A percentile compares a stretch with the other conserved stretches of the same genome.
These are phyloP conservation scores for Rostratula benghalensis DNA, from an alignment of 2,113 vertebrate species.

Conservation along the genomic window DNA sequence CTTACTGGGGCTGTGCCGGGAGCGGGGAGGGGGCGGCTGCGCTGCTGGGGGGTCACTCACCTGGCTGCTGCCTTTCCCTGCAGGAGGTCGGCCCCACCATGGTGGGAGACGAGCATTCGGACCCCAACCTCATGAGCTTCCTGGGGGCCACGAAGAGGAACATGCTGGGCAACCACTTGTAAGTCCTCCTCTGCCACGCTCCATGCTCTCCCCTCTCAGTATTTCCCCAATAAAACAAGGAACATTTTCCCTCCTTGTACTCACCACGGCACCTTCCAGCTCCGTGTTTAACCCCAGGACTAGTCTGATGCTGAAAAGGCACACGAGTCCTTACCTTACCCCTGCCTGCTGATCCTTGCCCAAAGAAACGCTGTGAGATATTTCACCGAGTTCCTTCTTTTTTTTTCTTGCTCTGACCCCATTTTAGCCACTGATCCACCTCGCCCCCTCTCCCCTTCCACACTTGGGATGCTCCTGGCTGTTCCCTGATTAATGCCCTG, in stretches of 20 bases:
- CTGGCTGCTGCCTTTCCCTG: neutral
- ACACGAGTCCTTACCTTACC: accelerated
- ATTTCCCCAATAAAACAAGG: accelerated
- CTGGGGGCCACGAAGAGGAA: slow-evolving; percentile 89
- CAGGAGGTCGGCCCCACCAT: slow-evolving; percentile 95
- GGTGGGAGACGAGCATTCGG: slow-evolving; percentile 91
- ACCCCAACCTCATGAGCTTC: slow-evolving; percentile 86
- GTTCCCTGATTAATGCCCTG: accelerated
- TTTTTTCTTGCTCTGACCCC: neutral
- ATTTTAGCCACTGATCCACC: neutral
- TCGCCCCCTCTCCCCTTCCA: no score
- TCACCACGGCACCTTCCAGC: neutral
- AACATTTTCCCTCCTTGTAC: accelerated
- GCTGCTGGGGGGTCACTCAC: accelerated
- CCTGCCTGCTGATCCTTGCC: neutral
- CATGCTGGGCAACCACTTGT: slow-evolving; percentile 95
- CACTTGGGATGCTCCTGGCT: neutral
- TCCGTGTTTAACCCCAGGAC: accelerated
- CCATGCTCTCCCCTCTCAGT: neutral
- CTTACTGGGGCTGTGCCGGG: neutral
- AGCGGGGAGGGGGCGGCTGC: accelerated
- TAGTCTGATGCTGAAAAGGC: neutral
- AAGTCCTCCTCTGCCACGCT: slow-evolving; percentile 61
- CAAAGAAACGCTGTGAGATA: accelerated
- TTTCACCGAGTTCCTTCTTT: neutral